Conservation (phyloP, 23 tunicate species). For the Oikopleura vanhoeffeni region DNA sequence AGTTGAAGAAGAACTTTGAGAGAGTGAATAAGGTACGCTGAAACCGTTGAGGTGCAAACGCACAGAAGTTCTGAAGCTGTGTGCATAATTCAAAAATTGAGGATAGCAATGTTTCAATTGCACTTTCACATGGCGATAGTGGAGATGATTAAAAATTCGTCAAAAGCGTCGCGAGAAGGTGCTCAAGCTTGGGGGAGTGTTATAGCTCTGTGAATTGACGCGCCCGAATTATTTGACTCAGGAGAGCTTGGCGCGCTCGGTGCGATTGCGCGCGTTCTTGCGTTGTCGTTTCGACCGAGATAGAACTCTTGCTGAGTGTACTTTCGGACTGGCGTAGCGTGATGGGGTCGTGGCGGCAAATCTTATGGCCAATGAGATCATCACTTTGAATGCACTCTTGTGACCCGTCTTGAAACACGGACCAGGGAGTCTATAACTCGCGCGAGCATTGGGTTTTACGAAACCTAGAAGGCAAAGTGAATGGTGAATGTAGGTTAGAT, state of each 20-base stretch:
- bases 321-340: constrained; percentile 5
- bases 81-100: neutral
- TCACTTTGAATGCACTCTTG: constrained; percentile 12
- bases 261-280: neutral
- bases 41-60: constrained; percentile 20
- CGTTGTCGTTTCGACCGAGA: constrained; percentile 15
- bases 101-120: neutral
- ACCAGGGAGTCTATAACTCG: constrained; percentile 30
- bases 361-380: neutral
- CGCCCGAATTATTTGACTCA: neutral
- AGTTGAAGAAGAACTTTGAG: neutral
- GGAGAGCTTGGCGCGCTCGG: constrained; percentile 17
- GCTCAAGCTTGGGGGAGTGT: constrained; percentile 17
- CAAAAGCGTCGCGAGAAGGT: constrained; percentile 14
- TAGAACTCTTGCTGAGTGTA: neutral
- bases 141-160: neutral
- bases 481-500: constrained; percentile 23
- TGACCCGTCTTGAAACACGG: constrained; percentile 50
- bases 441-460: constrained; percentile 6
- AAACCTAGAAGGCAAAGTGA: constrained; percentile 19
- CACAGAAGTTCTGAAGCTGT: neutral
- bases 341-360: neutral
- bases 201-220: constrained; percentile 5
- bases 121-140: neutral
- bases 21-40: constrained; percentile 3